These are phyloP conservation scores for Lepus townsendii DNA, from an alignment of 2,797 vertebrate species.

Conservation along the genomic window DNA sequence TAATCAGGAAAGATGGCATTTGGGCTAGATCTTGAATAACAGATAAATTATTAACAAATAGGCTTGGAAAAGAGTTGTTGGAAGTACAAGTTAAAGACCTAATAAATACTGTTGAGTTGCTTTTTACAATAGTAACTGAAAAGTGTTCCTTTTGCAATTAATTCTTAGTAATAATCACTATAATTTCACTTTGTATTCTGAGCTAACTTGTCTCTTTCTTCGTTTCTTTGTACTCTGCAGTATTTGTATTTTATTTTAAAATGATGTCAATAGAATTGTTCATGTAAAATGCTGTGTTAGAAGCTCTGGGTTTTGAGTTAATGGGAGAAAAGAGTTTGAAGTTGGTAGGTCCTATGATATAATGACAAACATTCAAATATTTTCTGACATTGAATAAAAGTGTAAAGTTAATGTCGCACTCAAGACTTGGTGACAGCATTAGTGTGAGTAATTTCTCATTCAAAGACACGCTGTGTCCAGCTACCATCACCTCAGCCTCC, in stretches of 20 bases:
- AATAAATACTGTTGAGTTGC: slow-evolving; percentile 18
- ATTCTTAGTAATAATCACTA: neutral
- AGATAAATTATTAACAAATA: slow-evolving; percentile 17
- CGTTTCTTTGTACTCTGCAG: neutral
- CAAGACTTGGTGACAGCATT: neutral
- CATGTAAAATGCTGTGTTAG: neutral
- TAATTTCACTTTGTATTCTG: neutral
- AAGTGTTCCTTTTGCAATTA: neutral
- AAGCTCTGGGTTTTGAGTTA: neutral
- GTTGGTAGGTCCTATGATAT: neutral
- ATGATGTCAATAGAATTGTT: neutral
- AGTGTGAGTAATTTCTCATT: neutral
- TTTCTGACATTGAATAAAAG: slow-evolving; percentile 30
- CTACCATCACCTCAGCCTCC: neutral
- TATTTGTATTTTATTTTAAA: neutral
- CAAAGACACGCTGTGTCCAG: neutral
- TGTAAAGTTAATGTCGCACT: neutral
- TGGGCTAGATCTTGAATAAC: neutral
- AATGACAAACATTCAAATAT: slow-evolving; percentile 7
- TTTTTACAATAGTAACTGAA: neutral
- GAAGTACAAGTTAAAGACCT: neutral
- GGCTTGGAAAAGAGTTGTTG: neutral
- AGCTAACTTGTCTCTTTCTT: neutral
- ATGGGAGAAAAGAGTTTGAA: neutral
- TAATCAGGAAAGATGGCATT: neutral